Evolutionary conservation across 1,140 invertebrate genomes (phyloP), one percentile per base, ranked within the genome.

Genomic region (Chymomyza costata): DNA sequence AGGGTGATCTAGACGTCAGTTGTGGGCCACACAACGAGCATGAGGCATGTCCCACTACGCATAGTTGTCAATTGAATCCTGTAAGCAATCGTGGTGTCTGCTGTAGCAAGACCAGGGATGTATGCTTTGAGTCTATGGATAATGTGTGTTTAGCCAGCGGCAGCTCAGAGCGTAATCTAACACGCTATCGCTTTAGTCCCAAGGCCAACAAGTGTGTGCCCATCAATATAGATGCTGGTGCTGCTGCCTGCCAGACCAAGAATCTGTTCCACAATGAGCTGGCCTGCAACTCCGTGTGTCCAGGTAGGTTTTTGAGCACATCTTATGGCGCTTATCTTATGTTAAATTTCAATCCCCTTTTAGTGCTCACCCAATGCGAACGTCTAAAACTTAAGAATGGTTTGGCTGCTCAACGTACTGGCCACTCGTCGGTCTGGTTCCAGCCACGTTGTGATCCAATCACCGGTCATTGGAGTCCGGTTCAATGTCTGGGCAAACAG

Each of bases 201-300:
- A 90, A 90, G 59, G 89, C 88, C 11, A 95, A 95, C 68, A 89
- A 89, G 54, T 94, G 93, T 84, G 89, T 95, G 58, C 86, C 90
- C 11, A 91, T 94, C 64, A 85, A 85, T 0, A 93, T 92, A 67
- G 88, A 89, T 53, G 32, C 50, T 0, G 48, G 68, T 3, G 58
- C 60, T 7, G 92, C 92, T 18, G 93, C 92, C 58, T 91, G 92
- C 30, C 92, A 93, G 35, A 96, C 95, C 71, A 92, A 94, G 70
- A 98, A 97, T 86, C 93, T 95, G 66, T 98, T 97, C 88, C 90
- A 93, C 21, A 93, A 90, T 28, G 91, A 93, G 60, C 87, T 91
- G 10, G 92, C 94, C 57, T 98, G 96, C 85, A 91, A 93, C 63
- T 87, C 90, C 2, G 91, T 94, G 2, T 97, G 95, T 84, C 93